These are phyloP conservation scores for Elgonia sp. DNA, from an alignment of 2,888 invertebrate species.

Conservation along the genomic window DNA sequence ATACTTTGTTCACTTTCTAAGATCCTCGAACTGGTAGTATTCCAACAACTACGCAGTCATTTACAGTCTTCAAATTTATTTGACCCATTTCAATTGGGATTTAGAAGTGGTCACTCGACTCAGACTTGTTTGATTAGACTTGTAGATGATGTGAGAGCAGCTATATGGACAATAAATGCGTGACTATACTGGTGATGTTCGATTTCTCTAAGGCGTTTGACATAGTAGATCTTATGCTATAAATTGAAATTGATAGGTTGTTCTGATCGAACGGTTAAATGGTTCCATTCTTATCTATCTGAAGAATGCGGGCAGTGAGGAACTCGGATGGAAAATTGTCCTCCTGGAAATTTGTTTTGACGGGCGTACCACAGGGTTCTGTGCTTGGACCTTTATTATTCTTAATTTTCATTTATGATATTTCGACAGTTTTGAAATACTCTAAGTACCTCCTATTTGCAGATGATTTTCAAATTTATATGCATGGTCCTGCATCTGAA, in stretches of 20 bases:
- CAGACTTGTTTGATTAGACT: not conserved
- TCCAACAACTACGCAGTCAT: not conserved
- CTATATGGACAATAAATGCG: not conserved
- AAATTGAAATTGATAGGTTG: not conserved
- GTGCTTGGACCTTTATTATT: not conserved
- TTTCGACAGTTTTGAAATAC: not conserved
- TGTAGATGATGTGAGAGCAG: not conserved
- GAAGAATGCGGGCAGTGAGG: not conserved
- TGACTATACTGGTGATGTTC: not conserved
- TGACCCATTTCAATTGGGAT: not conserved
- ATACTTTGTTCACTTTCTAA: not conserved
- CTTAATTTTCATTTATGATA: not conserved
- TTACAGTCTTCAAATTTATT: not conserved
- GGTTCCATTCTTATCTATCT: not conserved
- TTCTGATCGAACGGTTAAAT: not conserved
- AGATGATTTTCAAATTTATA: not conserved
- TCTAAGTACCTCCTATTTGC: not conserved
- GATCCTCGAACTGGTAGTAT: not conserved
- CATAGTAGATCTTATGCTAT: not conserved
- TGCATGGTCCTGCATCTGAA: not conserved
- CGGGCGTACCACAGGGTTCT: not conserved
- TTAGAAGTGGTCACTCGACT: not conserved
- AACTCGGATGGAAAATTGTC: not conserved
- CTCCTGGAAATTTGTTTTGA: not conserved
- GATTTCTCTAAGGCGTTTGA: conserved; percentile 1